Base-by-base conservation (phyloP, 2,113 vertebrate genomes). In the Sylvia atricapilla region DNA sequence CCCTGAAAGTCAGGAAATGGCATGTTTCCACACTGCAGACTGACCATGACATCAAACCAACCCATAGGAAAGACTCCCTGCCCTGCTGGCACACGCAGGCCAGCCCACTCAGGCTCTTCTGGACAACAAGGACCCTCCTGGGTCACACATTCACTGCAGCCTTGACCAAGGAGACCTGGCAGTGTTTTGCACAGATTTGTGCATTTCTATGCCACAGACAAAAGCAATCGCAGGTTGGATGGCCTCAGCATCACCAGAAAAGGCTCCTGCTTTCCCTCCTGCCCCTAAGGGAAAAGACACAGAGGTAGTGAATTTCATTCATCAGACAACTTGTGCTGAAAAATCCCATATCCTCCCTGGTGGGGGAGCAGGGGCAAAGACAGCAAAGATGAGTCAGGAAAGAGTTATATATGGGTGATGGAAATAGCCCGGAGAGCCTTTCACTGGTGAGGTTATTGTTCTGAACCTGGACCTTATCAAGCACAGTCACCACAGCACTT, bases 341-440 rank as follows among this genome's bases (percentile, higher is more conserved):
- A 69, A 74, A 49, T 19, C 25, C 33, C 20, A 15, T 33, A 6
- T 79, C 49, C n/a, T 75, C 47, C 39, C 28, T 13, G 2, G 30
- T 4, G 3, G 47, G 63, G 15, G n/a, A 44, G 55, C 25, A 87
- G 18, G 14, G 76, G 28, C 33, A 83, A 83, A 37, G 62, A 73
- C 59, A 84, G 53, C 25, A n/a, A 2, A 43, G 7, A 16, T 0
- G 0, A 89, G 66, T 20, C 16, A 41, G 35, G 8, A 43, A 72
- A 25, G 22, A 68, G 35, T 16, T 69, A 31, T 49, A 10, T 2
- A 0, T 17, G 33, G 56, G 43, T 24, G 25, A 83, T 31, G 49
- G 79, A 62, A 89, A 85, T 15, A 60, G 60, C 39, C 72, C 63
- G 52, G 30, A 90, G 59, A 96, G 31, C 44, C 47, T 84, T 93